Base-by-base conservation (phyloP, 2,888 invertebrate genomes). In the Cantharis nigra region DNA sequence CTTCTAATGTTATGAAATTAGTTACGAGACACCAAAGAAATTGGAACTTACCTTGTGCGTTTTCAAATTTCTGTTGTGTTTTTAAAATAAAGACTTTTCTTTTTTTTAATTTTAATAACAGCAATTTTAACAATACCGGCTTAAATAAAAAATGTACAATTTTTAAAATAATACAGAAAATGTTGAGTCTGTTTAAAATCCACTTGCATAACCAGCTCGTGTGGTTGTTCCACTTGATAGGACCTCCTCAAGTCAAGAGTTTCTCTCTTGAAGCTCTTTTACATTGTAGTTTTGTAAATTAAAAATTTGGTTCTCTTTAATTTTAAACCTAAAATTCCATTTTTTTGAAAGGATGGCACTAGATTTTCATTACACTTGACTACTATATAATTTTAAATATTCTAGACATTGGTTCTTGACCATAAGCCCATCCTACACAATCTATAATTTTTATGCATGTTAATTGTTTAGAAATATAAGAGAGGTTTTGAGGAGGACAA, bases 1-100 rank as follows among this genome's bases (percentile, higher is more conserved):
- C 85, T 63, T 74, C 70, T 76, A 79, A 13, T 73, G 49, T 49
- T 63, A 74, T 4, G 33, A 69, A 33, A 65, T 75, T 78, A 71
- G 74, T 74, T 64, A 11, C 9, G 69, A 69, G 10, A 62, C 30
- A 73, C 65, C 65, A n/a, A 67, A 67, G 13, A 23, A n/a, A n/a
- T 20, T 67, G 23, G 10, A 64, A 23, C 26, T 67, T 67, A 64
- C 64, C 64, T 64, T n/a, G 23, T 67, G 5, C 23, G 3, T 20
- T 7, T 67, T 9, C 13, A 67, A 67, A 67, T 67, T 23, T 23
- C 65, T 16, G 5, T 49, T 74, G 63, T 65, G 16, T 69, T 69
- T 63, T 20, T 65, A 13, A 70, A 69, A 33, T 33, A 9, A 72
- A 64, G 18, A 26, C 16, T 14, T 71, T 69, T 28, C 11, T 72